Base-by-base conservation (phyloP, 2,113 vertebrate genomes). In the Pygoscelis antarcticus region DNA sequence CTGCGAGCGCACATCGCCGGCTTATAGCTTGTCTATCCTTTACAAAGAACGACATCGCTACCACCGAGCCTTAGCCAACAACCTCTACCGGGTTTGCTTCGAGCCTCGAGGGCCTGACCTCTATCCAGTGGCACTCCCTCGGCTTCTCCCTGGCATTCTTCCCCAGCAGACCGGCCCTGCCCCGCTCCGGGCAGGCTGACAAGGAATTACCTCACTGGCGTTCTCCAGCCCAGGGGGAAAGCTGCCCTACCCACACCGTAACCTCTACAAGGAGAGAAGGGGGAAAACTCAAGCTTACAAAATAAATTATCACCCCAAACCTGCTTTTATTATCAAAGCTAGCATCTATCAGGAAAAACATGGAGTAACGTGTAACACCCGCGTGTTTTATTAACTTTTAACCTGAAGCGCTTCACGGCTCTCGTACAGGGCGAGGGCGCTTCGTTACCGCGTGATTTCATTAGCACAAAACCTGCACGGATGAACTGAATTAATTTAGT, bases 171-270 rank as follows among this genome's bases (percentile, higher is more conserved):
- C 1, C 71, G 69, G 47, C 27, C n/a, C 66, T 23, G 72, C 36
- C 60, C 40, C 1, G 16, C n/a, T 12, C 72, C 10, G 21, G 36
- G 40, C 58, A 25, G 30, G 29, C 18, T 32, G 46, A 68, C 29
- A 42, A 46, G 55, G 49, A 58, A n/a, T n/a, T n/a, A n/a, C n/a
- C n/a, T n/a, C n/a, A 12, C 16, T 3, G 26, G 1, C 0, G 2
- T 12, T 20, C 16, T 30, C 38, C 60, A 47, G 38, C 34, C 11
- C 27, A 25, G 57, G 64, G 17, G 58, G 5, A 58, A 47, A n/a
- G 10, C 17, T 54, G 12, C n/a, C 55, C 61, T 30, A 2, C 34
- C 36, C 18, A 15, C 74, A 19, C 1, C 3, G 1, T 19, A 25
- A 30, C 2, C 20, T 57, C 36, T 29, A 36, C 10, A 26, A 65